Percentiles rank a stretch among this genome's conserved stretches.
Conservation (phyloP, 2,888 invertebrate genomes). For the Polydrusus cervinus region DNA sequence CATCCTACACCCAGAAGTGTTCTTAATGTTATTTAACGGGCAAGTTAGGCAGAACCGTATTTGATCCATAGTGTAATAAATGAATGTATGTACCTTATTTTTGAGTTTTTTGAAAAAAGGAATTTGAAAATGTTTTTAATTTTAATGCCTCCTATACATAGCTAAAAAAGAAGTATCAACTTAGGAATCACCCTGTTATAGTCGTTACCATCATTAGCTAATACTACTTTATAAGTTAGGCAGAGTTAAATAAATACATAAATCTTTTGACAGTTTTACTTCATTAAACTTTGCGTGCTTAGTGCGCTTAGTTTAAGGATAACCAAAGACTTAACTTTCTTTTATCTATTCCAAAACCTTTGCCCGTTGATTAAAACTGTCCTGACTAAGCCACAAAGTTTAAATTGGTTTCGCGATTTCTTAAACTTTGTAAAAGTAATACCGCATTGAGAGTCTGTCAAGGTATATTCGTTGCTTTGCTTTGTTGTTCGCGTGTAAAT, state of each 20-base stretch:
- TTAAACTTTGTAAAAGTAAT: constrained; percentile 47
- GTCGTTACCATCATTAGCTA: no score
- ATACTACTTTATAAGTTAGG: no score
- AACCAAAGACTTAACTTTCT: constrained; percentile 24
- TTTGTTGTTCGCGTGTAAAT: constrained; percentile 22
- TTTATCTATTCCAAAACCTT: constrained; percentile 49
- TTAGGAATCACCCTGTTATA: no score
- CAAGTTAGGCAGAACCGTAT: no score
- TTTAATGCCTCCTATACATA: no score
- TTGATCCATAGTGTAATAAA: no score
- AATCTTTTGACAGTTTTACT: constrained; percentile 14
- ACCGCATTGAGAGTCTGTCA: constrained; percentile 43
- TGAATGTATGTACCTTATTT: no score
- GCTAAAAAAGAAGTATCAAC: no score
- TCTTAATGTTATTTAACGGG: no score
- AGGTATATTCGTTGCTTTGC: constrained; percentile 35
- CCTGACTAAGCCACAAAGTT: constrained; percentile 43
- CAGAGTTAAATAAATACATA: neutral
- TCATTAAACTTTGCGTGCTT: constrained; percentile 23
- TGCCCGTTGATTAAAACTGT: constrained; percentile 48
- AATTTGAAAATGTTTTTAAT: no score
- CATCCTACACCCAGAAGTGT: no score
- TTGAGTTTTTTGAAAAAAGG: no score
- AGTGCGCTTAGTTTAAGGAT: constrained; percentile 12
- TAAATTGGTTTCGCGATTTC: constrained; percentile 51